Evolutionary conservation across 2,113 vertebrate species (phyloP).

Genomic region (Pelobates fuscus): DNA sequence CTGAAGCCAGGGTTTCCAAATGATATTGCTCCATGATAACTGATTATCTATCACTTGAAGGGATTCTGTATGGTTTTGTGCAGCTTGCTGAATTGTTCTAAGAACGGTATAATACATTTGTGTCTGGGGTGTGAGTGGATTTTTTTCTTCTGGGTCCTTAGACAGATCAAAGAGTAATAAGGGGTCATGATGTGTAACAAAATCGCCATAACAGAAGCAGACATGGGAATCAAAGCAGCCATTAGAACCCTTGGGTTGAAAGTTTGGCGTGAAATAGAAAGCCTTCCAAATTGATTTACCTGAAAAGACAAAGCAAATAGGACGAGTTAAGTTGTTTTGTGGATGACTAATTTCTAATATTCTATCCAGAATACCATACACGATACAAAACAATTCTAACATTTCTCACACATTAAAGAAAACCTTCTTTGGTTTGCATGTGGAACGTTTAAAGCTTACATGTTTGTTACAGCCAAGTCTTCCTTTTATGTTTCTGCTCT

Average conservation of each 20-base stretch:
- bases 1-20: conserved; percentile 90
- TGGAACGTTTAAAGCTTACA: too few relatives aligned
- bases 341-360: too few relatives aligned
- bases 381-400: too few relatives aligned
- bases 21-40: conserved; percentile 59
- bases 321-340: too few relatives aligned
- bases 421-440: too few relatives aligned
- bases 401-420: too few relatives aligned
- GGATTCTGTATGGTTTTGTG: conserved; percentile 62
- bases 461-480: too few relatives aligned
- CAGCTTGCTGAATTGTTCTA: conserved; percentile 58
- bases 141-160: conserved; percentile 77
- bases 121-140: conserved; percentile 62
- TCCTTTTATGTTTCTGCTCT: too few relatives aligned
- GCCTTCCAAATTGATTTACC: conserved; percentile 76
- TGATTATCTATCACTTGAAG: conserved; percentile 66
- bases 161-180: conserved; percentile 81
- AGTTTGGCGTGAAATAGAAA: conserved; percentile 78
- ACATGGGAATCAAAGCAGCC: conserved; percentile 72
- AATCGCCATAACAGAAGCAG: conserved; percentile 72
- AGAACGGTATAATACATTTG: conserved; percentile 70
- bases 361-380: too few relatives aligned
- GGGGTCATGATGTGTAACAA: conserved; percentile 71
- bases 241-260: conserved; percentile 68
- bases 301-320: conserved; percentile 8